Evolutionary conservation across 2,113 vertebrate species (phyloP).

Genomic region (Herpetotheres cachinnans): DNA sequence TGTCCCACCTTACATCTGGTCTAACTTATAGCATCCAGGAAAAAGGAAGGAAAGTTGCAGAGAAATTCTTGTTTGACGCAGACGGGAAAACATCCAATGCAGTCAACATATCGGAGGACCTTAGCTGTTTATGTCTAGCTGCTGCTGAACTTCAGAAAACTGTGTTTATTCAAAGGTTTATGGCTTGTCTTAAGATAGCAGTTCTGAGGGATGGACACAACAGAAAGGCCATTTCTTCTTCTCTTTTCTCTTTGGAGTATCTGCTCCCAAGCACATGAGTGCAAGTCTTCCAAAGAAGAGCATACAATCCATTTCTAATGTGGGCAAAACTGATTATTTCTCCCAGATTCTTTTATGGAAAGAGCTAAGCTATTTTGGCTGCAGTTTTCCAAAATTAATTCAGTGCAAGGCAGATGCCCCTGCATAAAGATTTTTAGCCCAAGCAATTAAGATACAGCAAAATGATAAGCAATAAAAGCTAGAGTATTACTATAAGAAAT

Average conservation of each 20-base stretch:
- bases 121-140: not conserved
- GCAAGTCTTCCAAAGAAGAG: not conserved
- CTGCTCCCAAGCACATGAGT: not conserved
- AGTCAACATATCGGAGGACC: not conserved
- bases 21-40: not conserved
- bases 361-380: constrained; percentile 5
- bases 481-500: not conserved
- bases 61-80: not conserved
- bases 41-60: not conserved
- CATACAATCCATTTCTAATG: not conserved
- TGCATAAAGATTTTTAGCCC: constrained; percentile 4
- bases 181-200: not conserved
- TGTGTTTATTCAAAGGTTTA: not conserved
- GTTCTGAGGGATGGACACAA: not conserved
- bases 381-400: constrained; percentile 2
- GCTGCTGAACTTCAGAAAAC: not conserved
- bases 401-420: not conserved
- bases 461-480: not conserved
- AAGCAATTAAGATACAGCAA: constrained; percentile 18
- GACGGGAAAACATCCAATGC: not conserved
- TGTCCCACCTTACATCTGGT: not conserved
- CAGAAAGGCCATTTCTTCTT: not conserved
- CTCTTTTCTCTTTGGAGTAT: not conserved
- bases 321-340: not conserved
- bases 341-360: not conserved